These are phyloP conservation scores for Drosophila willistoni DNA, from an alignment of 1,140 invertebrate species.

Conservation along the genomic window DNA sequence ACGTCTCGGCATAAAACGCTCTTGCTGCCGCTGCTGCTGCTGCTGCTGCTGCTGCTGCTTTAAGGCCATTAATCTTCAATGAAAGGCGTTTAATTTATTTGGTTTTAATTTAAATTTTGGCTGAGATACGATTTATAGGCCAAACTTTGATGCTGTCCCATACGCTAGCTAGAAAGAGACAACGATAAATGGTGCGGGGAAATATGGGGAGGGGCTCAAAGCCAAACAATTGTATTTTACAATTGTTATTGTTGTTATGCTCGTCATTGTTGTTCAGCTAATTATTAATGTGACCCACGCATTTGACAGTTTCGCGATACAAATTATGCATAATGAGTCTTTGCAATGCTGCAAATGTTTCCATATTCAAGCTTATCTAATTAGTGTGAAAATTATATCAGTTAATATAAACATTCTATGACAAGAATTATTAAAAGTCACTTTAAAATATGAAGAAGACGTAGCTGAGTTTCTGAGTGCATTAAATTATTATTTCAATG, in stretches of 20 bases:
- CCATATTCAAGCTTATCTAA: slow-evolving; percentile 4
- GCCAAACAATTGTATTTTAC: slow-evolving; percentile 51
- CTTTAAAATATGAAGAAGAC: not conserved
- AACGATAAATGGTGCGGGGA: not conserved
- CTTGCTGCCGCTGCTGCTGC: slow-evolving; percentile 30
- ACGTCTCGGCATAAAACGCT: slow-evolving; percentile 39
- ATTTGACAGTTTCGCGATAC: slow-evolving; percentile 55
- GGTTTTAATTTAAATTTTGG: slow-evolving; percentile 80
- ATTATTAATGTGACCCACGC: slow-evolving; percentile 70
- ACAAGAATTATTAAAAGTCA: not conserved
- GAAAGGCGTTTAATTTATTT: slow-evolving; percentile 81
- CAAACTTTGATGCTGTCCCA: slow-evolving; percentile 66
- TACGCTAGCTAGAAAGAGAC: slow-evolving; percentile 15
- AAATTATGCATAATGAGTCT: slow-evolving; percentile 21
- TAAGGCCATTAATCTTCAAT: slow-evolving; percentile 80
- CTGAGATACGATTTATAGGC: slow-evolving; percentile 74
- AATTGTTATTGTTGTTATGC: slow-evolving; percentile 46
- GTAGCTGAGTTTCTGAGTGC: not conserved
- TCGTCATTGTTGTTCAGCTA: slow-evolving; percentile 47
- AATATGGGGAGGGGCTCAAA: not conserved
- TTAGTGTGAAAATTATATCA: slow-evolving; percentile 4
- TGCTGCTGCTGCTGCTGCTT: slow-evolving; percentile 46
- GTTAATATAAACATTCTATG: not conserved
- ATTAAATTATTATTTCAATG: not conserved
- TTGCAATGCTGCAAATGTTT: not conserved